Evolutionary conservation across 2,888 invertebrate species (phyloP).

Genomic region (Coelogynopora nodosa): DNA sequence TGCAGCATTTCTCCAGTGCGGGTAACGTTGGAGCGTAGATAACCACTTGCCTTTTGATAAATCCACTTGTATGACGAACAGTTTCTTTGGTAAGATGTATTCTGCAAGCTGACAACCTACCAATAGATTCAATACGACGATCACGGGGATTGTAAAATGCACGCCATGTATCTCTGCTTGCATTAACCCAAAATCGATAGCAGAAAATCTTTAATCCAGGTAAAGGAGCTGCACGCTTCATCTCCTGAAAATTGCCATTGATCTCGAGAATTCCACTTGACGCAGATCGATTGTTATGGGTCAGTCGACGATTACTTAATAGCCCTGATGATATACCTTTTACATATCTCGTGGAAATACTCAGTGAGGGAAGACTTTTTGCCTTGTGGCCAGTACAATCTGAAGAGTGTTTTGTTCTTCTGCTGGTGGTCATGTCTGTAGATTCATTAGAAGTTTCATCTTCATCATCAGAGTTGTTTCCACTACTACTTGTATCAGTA

Average conservation of each 20-base stretch:
- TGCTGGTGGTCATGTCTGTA: background rate
- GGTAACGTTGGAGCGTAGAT: slow-evolving; percentile 37
- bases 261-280: slow-evolving; percentile 5
- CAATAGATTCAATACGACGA: slow-evolving; percentile 38
- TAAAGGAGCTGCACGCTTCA: background rate
- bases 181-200: slow-evolving; percentile 38
- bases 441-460: background rate
- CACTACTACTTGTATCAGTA: background rate
- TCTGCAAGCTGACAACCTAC: slow-evolving; percentile 29
- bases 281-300: background rate
- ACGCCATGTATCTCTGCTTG: slow-evolving; percentile 35
- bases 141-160: slow-evolving; percentile 40
- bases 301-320: background rate
- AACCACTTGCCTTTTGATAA: slow-evolving; percentile 41
- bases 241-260: slow-evolving; percentile 24
- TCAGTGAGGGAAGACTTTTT: background rate
- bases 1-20: slow-evolving; percentile 41
- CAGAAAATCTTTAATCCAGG: slow-evolving; percentile 38
- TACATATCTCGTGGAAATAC: background rate
- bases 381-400: background rate
- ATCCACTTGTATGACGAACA: slow-evolving; percentile 24
- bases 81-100: slow-evolving; percentile 36
- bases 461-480: background rate
- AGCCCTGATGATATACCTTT: background rate
- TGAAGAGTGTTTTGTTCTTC: background rate